Base-by-base conservation (phyloP, 2,797 vertebrate species). In the Hirundo rustica region DNA sequence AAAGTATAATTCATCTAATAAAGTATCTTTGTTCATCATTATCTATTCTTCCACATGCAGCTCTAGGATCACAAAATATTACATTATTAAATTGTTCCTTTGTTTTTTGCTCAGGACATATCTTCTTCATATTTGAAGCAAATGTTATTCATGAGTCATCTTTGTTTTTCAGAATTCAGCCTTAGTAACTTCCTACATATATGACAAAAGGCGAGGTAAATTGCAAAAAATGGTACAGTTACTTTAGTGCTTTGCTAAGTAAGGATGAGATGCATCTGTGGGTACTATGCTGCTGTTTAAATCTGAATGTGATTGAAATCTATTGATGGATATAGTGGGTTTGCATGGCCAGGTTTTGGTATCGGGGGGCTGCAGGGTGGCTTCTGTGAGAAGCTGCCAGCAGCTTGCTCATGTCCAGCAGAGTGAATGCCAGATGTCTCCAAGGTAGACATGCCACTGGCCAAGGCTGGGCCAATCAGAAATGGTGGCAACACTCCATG, bases 11-110 rank as follows among this genome's bases (percentile, higher is more conserved):
- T 51, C 1, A 21, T 13, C 13, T 75, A 66, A 79, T 58, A 58
- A 53, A 26, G 6, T 11, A 22, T 22, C 25, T 44, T 15, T 61
- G 14, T 19, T 94, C 10, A 66, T 85, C 15, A 9, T 58, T 75
- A 40, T 7, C 17, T 58, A 0, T 74, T 19, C 10, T 4, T 34
- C 13, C 27, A 30, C 0, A 0, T 32, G 14, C 6, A 58, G 5
- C 6, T 55, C 44, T 79, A 71, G 50, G 34, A 47, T 77, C 42
- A 61, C 23, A 72, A 85, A 23, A 34, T 6, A 20, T 20, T 40
- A 42, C 2, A 3, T 47, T 40, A 72, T 38, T 81, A 55, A 80
- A 55, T 23, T 57, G 10, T 74, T 83, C 7, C 4, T 74, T 64
- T 80, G 51, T 4, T 34, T 60, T 70, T 83, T 57, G 32, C 4